These are phyloP conservation scores for Ctenoplectra terminalis DNA, from an alignment of 1,140 invertebrate species.

Conservation along the genomic window DNA sequence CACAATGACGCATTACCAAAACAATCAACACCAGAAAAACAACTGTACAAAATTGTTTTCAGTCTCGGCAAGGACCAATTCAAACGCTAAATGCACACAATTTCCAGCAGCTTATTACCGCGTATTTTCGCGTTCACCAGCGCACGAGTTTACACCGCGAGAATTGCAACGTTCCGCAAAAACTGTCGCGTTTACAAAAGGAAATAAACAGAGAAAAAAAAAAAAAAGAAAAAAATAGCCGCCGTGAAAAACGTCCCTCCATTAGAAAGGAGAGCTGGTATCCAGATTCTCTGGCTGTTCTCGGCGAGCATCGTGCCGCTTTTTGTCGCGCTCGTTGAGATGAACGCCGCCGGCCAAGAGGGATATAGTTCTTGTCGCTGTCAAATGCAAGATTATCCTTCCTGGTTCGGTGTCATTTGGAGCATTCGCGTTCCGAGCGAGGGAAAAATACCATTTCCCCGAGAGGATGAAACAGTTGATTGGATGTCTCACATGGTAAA, in stretches of 20 bases:
- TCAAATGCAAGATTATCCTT: slow-evolving; percentile 46
- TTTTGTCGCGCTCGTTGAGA: slow-evolving; percentile 3
- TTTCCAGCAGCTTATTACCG: not conserved
- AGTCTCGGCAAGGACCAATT: not conserved
- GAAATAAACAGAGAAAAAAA: not conserved
- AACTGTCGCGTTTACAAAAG: too few species aligned
- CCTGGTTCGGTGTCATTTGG: not conserved
- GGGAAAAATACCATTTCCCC: slow-evolving; percentile 18
- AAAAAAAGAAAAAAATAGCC: too few species aligned
- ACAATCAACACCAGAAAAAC: too few species aligned
- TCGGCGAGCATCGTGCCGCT: slow-evolving; percentile 10
- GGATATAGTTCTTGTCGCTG: slow-evolving; percentile 17
- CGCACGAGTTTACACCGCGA: not conserved
- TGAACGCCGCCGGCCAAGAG: not conserved
- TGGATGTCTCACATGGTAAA: not conserved
- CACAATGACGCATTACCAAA: too few species aligned
- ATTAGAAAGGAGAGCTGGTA: not conserved
- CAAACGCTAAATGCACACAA: not conserved
- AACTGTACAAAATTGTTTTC: too few species aligned
- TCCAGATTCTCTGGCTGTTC: not conserved
- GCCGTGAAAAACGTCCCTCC: not conserved
- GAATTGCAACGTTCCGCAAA: not conserved
- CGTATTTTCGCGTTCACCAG: not conserved
- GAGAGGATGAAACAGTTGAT: not conserved
- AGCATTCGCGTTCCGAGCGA: not conserved